Conservation (phyloP, 2,797 vertebrate genomes). For the Argentina silus region DNA sequence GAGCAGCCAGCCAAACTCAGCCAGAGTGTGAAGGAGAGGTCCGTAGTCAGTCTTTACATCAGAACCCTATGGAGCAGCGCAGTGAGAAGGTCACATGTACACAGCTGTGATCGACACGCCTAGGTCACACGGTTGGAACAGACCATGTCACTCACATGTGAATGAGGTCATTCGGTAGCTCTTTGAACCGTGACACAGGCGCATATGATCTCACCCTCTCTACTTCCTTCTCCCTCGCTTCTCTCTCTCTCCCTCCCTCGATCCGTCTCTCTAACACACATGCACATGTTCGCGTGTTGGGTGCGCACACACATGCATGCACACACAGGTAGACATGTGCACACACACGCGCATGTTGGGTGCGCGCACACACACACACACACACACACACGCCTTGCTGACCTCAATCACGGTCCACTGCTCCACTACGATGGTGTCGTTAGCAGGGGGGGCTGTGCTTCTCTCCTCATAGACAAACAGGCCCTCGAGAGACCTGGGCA, state of each 20-base stretch:
- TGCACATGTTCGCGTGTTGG: not conserved
- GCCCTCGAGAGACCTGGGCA: slow-evolving; percentile 91
- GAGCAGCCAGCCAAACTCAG: slow-evolving; percentile 97
- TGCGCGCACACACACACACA: not conserved
- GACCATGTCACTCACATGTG: not conserved
- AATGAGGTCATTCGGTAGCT: no score
- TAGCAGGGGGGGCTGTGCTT: slow-evolving; percentile 81
- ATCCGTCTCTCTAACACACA: not conserved
- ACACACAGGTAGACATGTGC: not conserved
- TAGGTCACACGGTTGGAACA: no score
- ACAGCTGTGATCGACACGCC: no score
- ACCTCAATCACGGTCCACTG: slow-evolving; percentile 98
- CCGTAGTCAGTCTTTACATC: slow-evolving; percentile 94
- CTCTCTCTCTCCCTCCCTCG: no score
- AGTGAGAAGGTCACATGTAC: not conserved
- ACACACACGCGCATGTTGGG: not conserved
- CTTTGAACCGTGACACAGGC: no score
- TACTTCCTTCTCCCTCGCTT: no score
- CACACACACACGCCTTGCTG: slow-evolving; percentile 23
- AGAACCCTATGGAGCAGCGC: slow-evolving; percentile 75
- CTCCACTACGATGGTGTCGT: slow-evolving; percentile 96
- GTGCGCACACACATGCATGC: not conserved
- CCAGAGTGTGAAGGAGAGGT: slow-evolving; percentile 93
- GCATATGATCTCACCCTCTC: no score
- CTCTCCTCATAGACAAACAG: slow-evolving; percentile 94